phyloP scores from a whole-genome alignment of 2,113 vertebrate genomes.

The Gymnarchus niloticus region DNA sequence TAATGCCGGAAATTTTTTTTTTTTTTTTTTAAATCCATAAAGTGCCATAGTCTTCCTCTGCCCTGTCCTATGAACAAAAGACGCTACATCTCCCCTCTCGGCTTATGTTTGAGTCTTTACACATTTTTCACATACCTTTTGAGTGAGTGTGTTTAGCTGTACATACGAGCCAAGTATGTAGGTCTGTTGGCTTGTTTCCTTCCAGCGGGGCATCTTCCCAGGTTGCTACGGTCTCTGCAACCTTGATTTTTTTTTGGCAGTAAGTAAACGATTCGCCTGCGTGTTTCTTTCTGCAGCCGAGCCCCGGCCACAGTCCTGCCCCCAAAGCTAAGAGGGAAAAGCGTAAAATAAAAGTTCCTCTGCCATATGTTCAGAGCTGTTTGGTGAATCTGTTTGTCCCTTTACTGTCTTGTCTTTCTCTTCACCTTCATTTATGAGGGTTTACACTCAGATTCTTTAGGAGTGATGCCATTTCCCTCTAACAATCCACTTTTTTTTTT shows the following conservation, averaged over 20 bases:
- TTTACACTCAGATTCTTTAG: not conserved
- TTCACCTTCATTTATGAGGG: conserved; percentile 5
- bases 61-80: too few relatives aligned
- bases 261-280: not conserved
- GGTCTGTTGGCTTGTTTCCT: not conserved
- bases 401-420: not conserved
- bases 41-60: too few relatives aligned
- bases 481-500: not conserved
- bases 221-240: not conserved
- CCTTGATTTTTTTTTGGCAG: not conserved
- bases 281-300: not conserved
- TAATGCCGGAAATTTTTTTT: too few relatives aligned
- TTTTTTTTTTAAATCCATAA: too few relatives aligned
- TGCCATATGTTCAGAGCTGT: not conserved
- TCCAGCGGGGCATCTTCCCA: not conserved
- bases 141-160: not conserved
- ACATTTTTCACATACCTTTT: not conserved
- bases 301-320: not conserved
- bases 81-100: too few relatives aligned
- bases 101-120: too few relatives aligned
- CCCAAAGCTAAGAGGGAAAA: not conserved
- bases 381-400: not conserved
- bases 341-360: not conserved
- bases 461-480: not conserved
- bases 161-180: not conserved